Conservation (phyloP, 2,113 vertebrate genomes). For the Maccullochella peelii region DNA sequence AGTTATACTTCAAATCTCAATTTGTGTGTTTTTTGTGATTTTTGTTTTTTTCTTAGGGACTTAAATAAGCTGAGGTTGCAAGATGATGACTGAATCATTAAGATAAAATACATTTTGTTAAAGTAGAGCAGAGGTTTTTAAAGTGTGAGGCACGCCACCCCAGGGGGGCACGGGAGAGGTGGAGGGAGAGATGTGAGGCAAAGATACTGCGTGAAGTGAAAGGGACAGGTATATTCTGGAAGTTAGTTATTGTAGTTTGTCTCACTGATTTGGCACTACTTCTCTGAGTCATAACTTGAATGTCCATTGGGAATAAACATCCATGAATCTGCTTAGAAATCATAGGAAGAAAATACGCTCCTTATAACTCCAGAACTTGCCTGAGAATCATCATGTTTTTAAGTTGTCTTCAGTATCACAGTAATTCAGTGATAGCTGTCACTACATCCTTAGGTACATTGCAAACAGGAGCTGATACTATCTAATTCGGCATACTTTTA, state of each 20-base stretch:
- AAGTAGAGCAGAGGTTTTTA: background rate
- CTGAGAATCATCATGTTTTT: too few relatives aligned
- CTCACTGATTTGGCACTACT: too few relatives aligned
- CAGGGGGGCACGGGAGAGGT: too few relatives aligned
- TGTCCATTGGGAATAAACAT: too few relatives aligned
- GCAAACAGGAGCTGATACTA: background rate
- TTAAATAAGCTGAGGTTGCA: background rate
- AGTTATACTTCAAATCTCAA: background rate
- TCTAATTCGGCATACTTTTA: background rate
- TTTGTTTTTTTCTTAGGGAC: background rate
- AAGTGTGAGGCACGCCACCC: background rate
- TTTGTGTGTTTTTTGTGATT: background rate
- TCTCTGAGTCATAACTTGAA: too few relatives aligned
- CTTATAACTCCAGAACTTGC: too few relatives aligned
- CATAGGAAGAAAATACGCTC: too few relatives aligned
- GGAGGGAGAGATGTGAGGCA: background rate
- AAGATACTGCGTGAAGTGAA: too few relatives aligned
- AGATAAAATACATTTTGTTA: background rate
- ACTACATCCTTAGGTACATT: background rate
- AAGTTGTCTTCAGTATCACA: background rate
- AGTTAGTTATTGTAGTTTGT: background rate
- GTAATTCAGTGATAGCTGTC: background rate
- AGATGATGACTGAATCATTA: background rate
- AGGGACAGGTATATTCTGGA: too few relatives aligned
- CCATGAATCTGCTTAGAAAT: too few relatives aligned